Base-by-base conservation (phyloP, 2,113 vertebrate genomes). In the Oriolus oriolus region DNA sequence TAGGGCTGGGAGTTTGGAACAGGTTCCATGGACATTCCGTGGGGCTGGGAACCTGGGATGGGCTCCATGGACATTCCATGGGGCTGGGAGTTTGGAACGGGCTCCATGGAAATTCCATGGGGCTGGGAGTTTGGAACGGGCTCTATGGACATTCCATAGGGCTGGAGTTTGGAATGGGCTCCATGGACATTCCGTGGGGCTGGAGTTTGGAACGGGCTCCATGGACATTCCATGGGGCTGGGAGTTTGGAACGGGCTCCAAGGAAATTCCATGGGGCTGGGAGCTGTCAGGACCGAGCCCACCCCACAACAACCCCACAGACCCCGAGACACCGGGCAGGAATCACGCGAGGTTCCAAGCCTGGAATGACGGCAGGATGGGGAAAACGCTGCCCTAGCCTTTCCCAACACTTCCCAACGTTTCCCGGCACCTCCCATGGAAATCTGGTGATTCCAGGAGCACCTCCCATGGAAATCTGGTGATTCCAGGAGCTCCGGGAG, bases 401-500 rank as follows among this genome's bases (percentile, higher is more conserved):
- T 33, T 44, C 39, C 13, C n/a, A 49, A 80, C 22, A 6, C 10
- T 71, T 91, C 84, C 79, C 79, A 65, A 16, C 0, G 5, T 3
- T 11, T 42, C 45, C 59, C 60, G 42, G 33, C 41, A 31, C 37
- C 22, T 52, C n/a, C 59, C 37, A 5, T 90, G 76, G 96, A 90
- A 95, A 50, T 4, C 0, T 17, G 45, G 63, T 16, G 84, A 47
- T 35, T 63, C 56, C 39, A 2, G 78, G 88, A 93, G 59, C 22
- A 12, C 18, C 44, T 89, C n/a, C 59, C 37, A 5, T 90, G 76
- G 96, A 90, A 95, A 50, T 4, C 0, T 17, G 45, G 63, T 16
- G 84, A 47, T 35, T 63, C 56, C 39, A 2, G 78, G 88, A 87
- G 79, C 75, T 24, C 89, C 10, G 28, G 83, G 93, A 95, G 76